phyloP scores from a whole-genome alignment of 1,140 invertebrate species.

The Saccostrea cuccullata region DNA sequence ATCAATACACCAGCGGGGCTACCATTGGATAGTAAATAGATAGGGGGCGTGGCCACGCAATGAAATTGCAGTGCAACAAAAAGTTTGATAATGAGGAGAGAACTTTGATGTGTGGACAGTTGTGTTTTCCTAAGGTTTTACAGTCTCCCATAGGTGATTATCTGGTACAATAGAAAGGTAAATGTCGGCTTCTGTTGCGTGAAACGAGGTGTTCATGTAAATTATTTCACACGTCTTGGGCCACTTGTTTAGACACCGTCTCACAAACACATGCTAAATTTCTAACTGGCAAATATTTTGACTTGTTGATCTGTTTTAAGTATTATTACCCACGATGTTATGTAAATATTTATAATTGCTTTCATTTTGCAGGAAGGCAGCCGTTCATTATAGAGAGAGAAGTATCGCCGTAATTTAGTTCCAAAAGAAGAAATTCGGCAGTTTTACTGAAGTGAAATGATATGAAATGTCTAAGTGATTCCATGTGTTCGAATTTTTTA shows the following conservation, averaged over 20 bases:
- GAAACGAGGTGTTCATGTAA: conserved; percentile 28
- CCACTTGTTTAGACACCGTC: conserved; percentile 14
- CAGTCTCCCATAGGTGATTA: not conserved
- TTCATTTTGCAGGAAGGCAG: conserved; percentile 27
- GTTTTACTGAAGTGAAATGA: not conserved
- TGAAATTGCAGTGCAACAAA: conserved; percentile 35
- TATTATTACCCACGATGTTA: conserved; percentile 21
- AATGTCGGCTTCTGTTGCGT: conserved; percentile 9
- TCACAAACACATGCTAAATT: conserved; percentile 33
- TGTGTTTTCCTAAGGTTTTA: conserved; percentile 23
- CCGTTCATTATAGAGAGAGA: conserved; percentile 1
- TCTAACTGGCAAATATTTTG: conserved; percentile 37
- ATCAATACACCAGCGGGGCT: conserved; percentile 16
- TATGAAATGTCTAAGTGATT: not conserved
- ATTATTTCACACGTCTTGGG: conserved; percentile 21
- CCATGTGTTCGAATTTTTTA: not conserved
- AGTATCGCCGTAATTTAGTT: not conserved
- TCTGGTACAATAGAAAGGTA: conserved; percentile 32
- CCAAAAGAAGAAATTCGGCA: not conserved
- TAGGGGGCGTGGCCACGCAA: conserved; percentile 21
- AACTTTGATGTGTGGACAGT: conserved; percentile 37
- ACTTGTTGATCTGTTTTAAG: conserved; percentile 37
- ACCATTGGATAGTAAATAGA: conserved; percentile 32
- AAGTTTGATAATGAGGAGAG: conserved; percentile 33
- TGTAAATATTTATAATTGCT: conserved; percentile 35